Percentiles rank a stretch among this genome's conserved stretches.
phyloP scores from a whole-genome alignment of 2,113 vertebrate species.

The Petrocephalus zakoni region DNA sequence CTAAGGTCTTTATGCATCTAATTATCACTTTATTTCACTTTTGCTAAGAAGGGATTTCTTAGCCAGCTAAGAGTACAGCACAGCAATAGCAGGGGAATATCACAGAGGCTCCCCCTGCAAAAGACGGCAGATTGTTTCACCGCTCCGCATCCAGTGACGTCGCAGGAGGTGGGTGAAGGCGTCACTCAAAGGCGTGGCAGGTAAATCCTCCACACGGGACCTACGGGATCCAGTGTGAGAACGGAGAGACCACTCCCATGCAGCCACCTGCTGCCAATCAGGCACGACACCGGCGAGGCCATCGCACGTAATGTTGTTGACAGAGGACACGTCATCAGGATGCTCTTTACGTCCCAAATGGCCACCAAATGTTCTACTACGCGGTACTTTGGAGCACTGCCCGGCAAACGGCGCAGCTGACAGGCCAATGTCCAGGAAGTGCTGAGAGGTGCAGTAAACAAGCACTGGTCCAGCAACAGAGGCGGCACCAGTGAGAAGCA shows the following conservation, averaged over 20 bases:
- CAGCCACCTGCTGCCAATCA: neutral
- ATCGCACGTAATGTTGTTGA: neutral
- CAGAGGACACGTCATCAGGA: neutral
- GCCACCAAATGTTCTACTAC: neutral
- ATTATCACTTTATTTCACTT: constrained; percentile 11
- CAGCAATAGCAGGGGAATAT: neutral
- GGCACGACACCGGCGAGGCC: neutral
- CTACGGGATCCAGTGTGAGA: neutral
- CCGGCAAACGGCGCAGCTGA: neutral
- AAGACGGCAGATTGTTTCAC: neutral
- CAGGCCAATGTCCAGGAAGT: neutral
- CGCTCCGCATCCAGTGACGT: neutral
- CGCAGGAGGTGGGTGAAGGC: neutral
- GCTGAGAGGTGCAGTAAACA: neutral
- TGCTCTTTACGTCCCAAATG: neutral
- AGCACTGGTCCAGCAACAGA: neutral
- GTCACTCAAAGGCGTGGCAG: neutral
- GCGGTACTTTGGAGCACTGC: neutral
- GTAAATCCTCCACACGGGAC: neutral
- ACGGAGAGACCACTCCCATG: neutral
- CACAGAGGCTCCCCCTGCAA: neutral
- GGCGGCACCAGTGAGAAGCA: neutral
- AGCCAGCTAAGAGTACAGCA: neutral
- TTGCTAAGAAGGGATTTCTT: neutral
- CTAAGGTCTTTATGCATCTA: neutral